A percentile compares a stretch with the other conserved stretches of the same genome.
Conservation (phyloP, 2,113 vertebrate genomes). For the Capricornis sumatraensis region DNA sequence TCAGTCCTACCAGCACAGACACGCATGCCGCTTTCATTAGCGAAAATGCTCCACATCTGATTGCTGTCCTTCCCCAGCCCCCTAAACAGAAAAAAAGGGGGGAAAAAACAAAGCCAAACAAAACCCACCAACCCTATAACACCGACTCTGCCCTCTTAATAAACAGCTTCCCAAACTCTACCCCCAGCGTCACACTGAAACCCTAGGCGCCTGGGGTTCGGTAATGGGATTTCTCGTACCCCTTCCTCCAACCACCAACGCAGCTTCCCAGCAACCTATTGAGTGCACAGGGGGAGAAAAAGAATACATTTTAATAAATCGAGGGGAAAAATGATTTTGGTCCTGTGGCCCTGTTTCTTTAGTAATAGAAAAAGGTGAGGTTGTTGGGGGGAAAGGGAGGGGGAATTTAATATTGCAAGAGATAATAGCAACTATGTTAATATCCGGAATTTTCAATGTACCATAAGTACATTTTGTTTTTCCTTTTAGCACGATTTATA, state of each 20-base stretch:
- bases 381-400: constrained; percentile 72
- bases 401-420: constrained; percentile 85
- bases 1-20: constrained; percentile 69
- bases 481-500: constrained; percentile 90
- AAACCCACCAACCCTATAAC: constrained; percentile 24
- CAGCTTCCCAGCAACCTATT: constrained; percentile 59
- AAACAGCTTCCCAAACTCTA: constrained; percentile 59
- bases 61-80: constrained; percentile 43
- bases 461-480: constrained; percentile 89
- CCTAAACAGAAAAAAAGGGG: not conserved
- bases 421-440: constrained; percentile 89
- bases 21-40: constrained; percentile 74
- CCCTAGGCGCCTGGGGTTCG: not conserved
- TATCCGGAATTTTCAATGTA: constrained; percentile 89
- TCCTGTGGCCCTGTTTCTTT: constrained; percentile 79
- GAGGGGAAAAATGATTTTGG: constrained; percentile 78
- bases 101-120: not conserved
- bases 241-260: constrained; percentile 52
- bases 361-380: constrained; percentile 83
- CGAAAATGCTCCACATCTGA: constrained; percentile 60
- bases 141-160: constrained; percentile 65
- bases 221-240: constrained; percentile 69
- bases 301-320: constrained; percentile 81
- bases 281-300: constrained; percentile 48
- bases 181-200: constrained; percentile 25